Evolutionary conservation across 2,113 vertebrate genomes (phyloP).

Genomic region (Vicugna pacos): DNA sequence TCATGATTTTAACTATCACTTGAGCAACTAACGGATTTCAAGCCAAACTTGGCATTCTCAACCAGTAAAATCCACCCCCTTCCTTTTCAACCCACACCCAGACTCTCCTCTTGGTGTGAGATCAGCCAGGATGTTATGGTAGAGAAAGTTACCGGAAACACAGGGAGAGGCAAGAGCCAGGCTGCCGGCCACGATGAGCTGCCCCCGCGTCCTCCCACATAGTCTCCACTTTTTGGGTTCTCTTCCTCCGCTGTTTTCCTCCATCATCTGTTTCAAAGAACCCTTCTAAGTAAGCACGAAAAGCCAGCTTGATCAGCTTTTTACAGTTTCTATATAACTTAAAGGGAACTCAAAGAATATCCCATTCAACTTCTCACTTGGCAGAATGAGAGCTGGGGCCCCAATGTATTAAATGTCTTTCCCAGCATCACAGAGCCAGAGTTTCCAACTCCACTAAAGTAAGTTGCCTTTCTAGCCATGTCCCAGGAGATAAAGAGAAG

Average conservation of each 20-base stretch:
- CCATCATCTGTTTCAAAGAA: constrained; percentile 60
- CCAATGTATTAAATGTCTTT: background rate
- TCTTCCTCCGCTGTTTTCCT: constrained; percentile 44
- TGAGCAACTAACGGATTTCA: constrained; percentile 36
- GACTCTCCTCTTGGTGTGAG: constrained; percentile 42
- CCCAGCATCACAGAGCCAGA: background rate
- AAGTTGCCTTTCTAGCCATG: background rate
- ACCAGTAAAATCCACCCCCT: constrained; percentile 29
- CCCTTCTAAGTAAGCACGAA: background rate
- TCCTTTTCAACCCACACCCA: constrained; percentile 63
- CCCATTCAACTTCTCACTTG: background rate
- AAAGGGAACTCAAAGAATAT: background rate
- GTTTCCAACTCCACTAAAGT: background rate
- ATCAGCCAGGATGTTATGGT: background rate
- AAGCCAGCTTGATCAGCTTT: background rate
- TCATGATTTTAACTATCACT: constrained; percentile 20
- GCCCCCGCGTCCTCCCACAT: background rate
- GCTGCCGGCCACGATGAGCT: background rate
- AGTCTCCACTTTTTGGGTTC: background rate
- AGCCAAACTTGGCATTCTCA: constrained; percentile 9
- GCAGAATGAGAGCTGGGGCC: background rate
- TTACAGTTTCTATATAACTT: constrained; percentile 4
- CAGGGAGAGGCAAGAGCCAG: background rate
- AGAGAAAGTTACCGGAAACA: constrained; percentile 18
- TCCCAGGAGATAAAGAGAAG: background rate